phyloP scores from a whole-genome alignment of 1,140 invertebrate genomes.

The Leguminivora glycinivorella region DNA sequence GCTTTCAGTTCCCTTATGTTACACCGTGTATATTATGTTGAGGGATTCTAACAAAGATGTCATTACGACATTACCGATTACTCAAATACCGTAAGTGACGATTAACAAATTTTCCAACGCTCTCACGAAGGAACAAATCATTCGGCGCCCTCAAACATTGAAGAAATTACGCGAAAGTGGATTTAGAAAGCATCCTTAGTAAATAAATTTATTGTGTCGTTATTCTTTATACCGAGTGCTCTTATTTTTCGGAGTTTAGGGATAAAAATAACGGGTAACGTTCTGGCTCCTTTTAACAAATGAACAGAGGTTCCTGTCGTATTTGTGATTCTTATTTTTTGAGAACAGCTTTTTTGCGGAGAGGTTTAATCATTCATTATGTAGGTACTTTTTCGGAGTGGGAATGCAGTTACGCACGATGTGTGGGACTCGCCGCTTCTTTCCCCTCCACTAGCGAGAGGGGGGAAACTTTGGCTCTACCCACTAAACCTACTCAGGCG shows the following conservation, averaged over 20 bases:
- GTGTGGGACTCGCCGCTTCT: too few species aligned
- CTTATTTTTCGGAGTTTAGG: background rate
- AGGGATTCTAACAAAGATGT: background rate
- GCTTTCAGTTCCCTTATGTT: too few species aligned
- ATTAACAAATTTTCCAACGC: background rate
- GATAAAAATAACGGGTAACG: background rate
- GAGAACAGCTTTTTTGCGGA: too few species aligned
- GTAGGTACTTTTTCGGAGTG: too few species aligned
- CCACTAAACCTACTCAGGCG: too few species aligned
- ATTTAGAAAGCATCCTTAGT: conserved; percentile 25
- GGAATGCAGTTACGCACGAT: too few species aligned
- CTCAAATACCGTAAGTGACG: background rate
- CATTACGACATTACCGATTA: background rate
- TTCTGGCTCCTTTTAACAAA: background rate
- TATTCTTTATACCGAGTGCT: background rate
- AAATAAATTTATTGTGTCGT: conserved; percentile 26
- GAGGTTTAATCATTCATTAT: too few species aligned
- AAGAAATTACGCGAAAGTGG: conserved; percentile 5
- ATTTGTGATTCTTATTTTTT: too few species aligned
- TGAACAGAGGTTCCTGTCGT: too few species aligned
- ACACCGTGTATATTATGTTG: too few species aligned
- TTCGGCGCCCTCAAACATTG: conserved; percentile 19
- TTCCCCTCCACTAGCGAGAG: too few species aligned
- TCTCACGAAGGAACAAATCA: conserved; percentile 1
- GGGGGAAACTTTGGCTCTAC: too few species aligned